Evolutionary conservation across 2,113 vertebrate species (phyloP), one percentile per base, ranked within the genome.

Genomic region (Ptyas mucosa): DNA sequence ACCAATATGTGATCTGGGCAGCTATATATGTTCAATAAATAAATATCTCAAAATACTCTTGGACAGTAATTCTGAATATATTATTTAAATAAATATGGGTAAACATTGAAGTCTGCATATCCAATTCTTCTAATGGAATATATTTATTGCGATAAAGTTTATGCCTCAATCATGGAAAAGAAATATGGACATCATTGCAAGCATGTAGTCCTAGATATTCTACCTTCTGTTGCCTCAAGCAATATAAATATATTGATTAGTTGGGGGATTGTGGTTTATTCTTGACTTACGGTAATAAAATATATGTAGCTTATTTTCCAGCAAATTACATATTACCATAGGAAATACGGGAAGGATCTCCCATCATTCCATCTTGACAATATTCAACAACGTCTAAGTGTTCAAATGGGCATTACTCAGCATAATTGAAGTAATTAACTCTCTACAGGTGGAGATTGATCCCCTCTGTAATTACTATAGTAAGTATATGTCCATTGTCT

Each of bases 341-440:
- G 89, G 90, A 94, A 96, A 94, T 75, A 88, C 85, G 34, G 87
- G 26, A 0, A 12, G 43, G 24, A 0, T 1, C 58, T 64, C 91
- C 49, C 26, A 20, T 57, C 18, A 49, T 91, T 91, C 93, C 81
- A 90, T 39, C 39, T 81, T 8, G 15, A 91, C 10, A 10, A 89
- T 87, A 29, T 85, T 94, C 91, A 87, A 87, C 92, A 90, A 92
- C 49, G 75, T 88, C 55, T 49, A 49, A 3, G 92, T 85, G 7
- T 92, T 87, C 94, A 81, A 39, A 0, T 89, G 88, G 94, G 89
- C n/a, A 94, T 93, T 89, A n/a, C 43, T 53, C 54, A 89, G 34
- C 0, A 0, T 5, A 87, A 20, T 91, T 91, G 81, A 55, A 88
- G 85, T 95, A 18, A 43, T 92, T 93, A 81, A 34, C n/a, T 39